Evolutionary conservation across 2,797 vertebrate genomes (phyloP).

Genomic region (Rhabdophis nuchalis): DNA sequence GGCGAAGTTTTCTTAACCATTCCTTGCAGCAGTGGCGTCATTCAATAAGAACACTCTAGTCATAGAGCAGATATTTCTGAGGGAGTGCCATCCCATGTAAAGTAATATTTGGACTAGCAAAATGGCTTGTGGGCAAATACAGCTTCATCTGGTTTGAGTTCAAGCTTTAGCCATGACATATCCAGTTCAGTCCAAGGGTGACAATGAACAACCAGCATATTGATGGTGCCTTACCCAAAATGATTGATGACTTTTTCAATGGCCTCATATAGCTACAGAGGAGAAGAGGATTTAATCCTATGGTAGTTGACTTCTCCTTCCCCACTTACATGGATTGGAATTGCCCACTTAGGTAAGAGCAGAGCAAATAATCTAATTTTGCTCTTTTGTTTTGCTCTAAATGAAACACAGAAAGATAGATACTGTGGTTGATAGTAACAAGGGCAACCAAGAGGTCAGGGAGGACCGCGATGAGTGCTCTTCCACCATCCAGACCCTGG

Average conservation of each 20-base stretch:
- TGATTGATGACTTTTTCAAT: background rate
- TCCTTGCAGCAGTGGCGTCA: background rate
- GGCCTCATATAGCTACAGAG: background rate
- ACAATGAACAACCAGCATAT: background rate
- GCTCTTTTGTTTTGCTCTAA: background rate
- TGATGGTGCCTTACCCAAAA: background rate
- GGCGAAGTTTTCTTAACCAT: background rate
- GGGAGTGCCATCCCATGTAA: background rate
- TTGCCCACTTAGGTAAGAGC: background rate
- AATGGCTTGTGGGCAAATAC: background rate
- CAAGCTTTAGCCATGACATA: background rate
- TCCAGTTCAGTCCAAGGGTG: background rate
- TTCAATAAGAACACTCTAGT: background rate
- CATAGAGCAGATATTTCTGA: background rate
- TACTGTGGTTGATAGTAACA: background rate
- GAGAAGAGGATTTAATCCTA: background rate
- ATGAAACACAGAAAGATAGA: background rate
- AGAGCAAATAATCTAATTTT: background rate
- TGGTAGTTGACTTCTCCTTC: background rate
- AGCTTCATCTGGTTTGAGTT: background rate
- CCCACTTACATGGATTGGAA: background rate
- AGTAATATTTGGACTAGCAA: background rate
- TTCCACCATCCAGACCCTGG: background rate
- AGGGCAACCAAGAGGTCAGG: background rate
- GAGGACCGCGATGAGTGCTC: background rate